A percentile compares a stretch with the other conserved stretches of the same genome.
These are phyloP conservation scores for Nasonia vitripennis DNA, from an alignment of 1,140 invertebrate genomes.

Conservation along the genomic window DNA sequence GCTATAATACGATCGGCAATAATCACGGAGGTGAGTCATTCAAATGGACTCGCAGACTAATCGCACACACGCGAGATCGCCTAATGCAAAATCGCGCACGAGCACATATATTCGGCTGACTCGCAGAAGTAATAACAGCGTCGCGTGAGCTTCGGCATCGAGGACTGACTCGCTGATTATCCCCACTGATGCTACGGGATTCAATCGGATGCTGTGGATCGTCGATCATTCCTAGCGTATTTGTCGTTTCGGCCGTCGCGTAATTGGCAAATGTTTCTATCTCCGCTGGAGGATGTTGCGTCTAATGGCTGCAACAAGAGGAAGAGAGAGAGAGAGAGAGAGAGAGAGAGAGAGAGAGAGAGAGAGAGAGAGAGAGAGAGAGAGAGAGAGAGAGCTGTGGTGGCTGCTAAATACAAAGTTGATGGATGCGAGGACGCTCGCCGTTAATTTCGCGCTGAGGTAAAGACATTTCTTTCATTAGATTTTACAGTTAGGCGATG, in stretches of 20 bases:
- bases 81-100: conserved; percentile 22
- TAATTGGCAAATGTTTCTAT: conserved; percentile 25
- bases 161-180: conserved; percentile 11
- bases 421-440: background rate
- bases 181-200: background rate
- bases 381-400: background rate
- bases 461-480: conserved; percentile 18
- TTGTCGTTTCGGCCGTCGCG: conserved; percentile 24
- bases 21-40: conserved; percentile 40
- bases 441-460: background rate
- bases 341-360: too few relatives aligned
- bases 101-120: conserved; percentile 18
- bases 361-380: background rate
- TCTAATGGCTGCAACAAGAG: background rate
- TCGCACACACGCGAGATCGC: background rate
- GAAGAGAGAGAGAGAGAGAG: background rate
- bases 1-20: background rate
- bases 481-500: conserved; percentile 31
- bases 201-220: background rate
- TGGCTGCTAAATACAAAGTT: conserved; percentile 15
- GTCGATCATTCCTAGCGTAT: background rate
- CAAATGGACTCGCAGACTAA: conserved; percentile 12
- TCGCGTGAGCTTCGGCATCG: conserved; percentile 3
- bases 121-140: conserved; percentile 26
- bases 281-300: background rate